Base-by-base conservation (phyloP, 2,888 invertebrate species). In the Prosopocoilus inquinatus region DNA sequence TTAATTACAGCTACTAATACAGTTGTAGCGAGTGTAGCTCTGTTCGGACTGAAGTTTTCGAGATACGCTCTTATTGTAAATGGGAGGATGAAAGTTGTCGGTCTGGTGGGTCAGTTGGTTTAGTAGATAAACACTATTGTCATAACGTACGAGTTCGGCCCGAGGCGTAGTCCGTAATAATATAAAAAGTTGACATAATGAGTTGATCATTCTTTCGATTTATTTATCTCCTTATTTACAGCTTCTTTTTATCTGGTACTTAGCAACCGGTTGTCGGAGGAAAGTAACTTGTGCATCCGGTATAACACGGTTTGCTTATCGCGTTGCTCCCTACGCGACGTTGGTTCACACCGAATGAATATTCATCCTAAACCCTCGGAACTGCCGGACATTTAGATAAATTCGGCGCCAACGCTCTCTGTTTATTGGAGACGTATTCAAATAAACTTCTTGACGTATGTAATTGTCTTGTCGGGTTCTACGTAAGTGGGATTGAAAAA, bases 361-460 rank as follows among this genome's bases (percentile, higher is more conserved):
- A 60, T 61, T 54, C 58, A 54, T 53, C 53, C 58, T 41, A 39
- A 50, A 58, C 58, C 53, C 56, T 46, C 55, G 50, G 16, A 57
- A 60, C 57, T 57, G 57, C 58, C 55, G 60, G 63, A 64, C 65
- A 63, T 67, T 65, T 64, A 65, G 65, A 67, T 67, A 65, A 67
- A 65, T 65, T 63, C 62, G 63, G 65, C 67, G 67, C 67, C 67
- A 67, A 65, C 65, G 65, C 61, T 58, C 56, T 53, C 60, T 62
- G 62, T 62, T 65, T 66, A 64, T 63, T 63, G 60, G 59, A 50
- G 60, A 58, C 59, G 53, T 58, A 51, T 57, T 56, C 63, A 59
- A 59, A 63, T 63, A 63, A 63, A 63, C 51, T 61, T 58, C 59
- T 56, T 63, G 63, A 63, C 59, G 56, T 63, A 59, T 56, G 61